A percentile compares a stretch with the other conserved stretches of the same genome.
phyloP scores from a whole-genome alignment of 2,797 vertebrate species.

The Periophthalmus magnuspinnatus region DNA sequence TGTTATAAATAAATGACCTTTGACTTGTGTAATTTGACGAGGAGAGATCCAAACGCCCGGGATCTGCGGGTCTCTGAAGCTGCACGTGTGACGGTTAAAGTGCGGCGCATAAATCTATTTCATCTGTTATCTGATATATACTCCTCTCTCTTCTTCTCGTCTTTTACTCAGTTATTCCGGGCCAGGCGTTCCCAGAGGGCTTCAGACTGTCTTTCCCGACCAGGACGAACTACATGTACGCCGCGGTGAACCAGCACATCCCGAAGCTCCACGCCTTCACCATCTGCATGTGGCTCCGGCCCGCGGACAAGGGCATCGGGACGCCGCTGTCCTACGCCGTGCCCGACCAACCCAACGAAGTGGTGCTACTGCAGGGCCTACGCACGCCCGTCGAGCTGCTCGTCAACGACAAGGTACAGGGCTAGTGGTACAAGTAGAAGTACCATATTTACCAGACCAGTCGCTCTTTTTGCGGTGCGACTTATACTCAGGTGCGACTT shows the following conservation, averaged over 20 bases:
- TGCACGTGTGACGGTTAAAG: constrained; percentile 19
- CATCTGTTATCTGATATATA: constrained; percentile 22
- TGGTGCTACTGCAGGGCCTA: constrained; percentile 90
- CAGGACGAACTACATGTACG: constrained; percentile 94
- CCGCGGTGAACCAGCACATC: constrained; percentile 82
- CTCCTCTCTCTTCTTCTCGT: not conserved
- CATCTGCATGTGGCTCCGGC: constrained; percentile 90
- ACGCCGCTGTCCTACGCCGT: constrained; percentile 93
- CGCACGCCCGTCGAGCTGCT: constrained; percentile 89
- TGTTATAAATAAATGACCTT: constrained; percentile 48
- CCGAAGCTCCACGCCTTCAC: constrained; percentile 89
- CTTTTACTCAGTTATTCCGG: constrained; percentile 29
- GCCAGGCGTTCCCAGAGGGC: constrained; percentile 75
- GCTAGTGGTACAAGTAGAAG: no score
- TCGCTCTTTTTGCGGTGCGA: no score
- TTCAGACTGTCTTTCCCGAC: constrained; percentile 89
- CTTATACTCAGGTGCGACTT: no score
- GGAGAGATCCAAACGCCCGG: constrained; percentile 42
- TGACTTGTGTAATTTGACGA: constrained; percentile 29
- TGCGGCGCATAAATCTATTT: constrained; percentile 16
- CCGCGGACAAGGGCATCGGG: constrained; percentile 81
- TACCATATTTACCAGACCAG: no score
- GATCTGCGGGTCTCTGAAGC: constrained; percentile 24
- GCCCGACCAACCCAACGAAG: constrained; percentile 87
- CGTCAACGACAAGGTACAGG: constrained; percentile 90